Evolutionary conservation across 35 echinoderm and acorn worm genomes (phyloP).

Genomic region (Acanthaster planci): DNA sequence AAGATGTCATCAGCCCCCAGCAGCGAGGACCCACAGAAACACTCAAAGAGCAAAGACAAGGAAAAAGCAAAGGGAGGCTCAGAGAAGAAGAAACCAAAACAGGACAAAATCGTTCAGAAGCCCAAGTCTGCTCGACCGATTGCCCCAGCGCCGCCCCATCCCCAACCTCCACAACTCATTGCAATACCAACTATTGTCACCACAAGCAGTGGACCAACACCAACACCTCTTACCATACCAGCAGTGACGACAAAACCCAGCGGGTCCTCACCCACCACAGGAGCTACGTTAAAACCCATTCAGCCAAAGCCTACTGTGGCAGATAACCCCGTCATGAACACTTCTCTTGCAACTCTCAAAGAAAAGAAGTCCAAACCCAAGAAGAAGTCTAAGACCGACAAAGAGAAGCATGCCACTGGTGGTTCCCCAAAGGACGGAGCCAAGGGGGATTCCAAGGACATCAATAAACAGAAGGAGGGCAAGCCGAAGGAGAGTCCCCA

Average conservation of each 20-base stretch:
- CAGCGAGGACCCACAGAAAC: constrained; percentile 34
- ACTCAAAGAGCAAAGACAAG: constrained; percentile 72
- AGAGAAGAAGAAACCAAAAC: constrained; percentile 78
- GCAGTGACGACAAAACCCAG: constrained; percentile 67
- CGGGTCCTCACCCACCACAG: constrained; percentile 32
- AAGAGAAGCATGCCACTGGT: constrained; percentile 59
- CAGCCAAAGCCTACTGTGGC: constrained; percentile 88
- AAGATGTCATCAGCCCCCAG: constrained; percentile 21
- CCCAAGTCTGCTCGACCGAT: constrained; percentile 80
- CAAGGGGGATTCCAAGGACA: constrained; percentile 20
- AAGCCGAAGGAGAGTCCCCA: constrained; percentile 40
- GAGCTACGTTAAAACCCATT: constrained; percentile 82
- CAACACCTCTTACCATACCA: constrained; percentile 41
- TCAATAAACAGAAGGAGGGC: constrained; percentile 34
- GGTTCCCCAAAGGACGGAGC: constrained; percentile 37
- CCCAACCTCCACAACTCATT: constrained; percentile 84
- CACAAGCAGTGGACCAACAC: constrained; percentile 52
- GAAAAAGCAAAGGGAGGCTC: constrained; percentile 73
- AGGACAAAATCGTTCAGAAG: constrained; percentile 80
- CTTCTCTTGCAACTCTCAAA: constrained; percentile 57
- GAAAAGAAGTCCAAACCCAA: constrained; percentile 80
- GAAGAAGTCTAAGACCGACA: constrained; percentile 70
- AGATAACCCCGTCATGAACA: constrained; percentile 56
- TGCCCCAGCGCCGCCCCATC: constrained; percentile 63
- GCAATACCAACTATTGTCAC: constrained; percentile 77